phyloP scores from a whole-genome alignment of 2,797 vertebrate species.

The Pseudotriccus pelzelni region DNA sequence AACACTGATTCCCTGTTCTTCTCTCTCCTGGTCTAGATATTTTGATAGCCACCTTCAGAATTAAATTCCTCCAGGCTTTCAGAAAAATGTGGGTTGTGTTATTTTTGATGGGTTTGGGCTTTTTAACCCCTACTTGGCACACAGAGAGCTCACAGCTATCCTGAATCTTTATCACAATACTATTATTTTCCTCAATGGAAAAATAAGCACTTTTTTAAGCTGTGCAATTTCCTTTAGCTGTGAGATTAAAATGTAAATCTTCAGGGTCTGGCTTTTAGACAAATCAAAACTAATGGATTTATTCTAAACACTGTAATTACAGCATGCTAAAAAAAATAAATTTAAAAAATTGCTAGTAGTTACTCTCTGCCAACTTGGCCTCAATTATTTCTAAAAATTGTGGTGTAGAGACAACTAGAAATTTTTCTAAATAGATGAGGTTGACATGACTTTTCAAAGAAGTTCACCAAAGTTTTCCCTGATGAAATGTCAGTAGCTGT shows the following conservation, averaged over 20 bases:
- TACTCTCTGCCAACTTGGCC: neutral
- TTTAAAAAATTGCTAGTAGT: neutral
- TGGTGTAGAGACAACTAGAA: neutral
- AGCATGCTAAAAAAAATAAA: neutral
- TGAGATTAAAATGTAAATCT: neutral
- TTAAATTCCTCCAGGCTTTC: neutral
- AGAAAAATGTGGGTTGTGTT: neutral
- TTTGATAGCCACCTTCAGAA: neutral
- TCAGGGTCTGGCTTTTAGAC: neutral
- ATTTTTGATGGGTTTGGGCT: neutral
- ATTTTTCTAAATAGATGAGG: neutral
- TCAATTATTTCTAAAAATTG: neutral
- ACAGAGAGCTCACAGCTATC: neutral
- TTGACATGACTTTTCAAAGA: neutral
- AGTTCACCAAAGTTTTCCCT: neutral
- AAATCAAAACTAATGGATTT: neutral
- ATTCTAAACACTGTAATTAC: neutral
- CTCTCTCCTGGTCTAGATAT: neutral
- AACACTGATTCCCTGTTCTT: neutral
- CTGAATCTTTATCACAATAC: neutral
- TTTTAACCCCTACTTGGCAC: neutral
- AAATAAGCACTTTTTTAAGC: neutral
- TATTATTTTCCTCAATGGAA: neutral
- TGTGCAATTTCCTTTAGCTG: neutral
- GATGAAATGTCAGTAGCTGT: neutral